Evolutionary conservation across 1,140 invertebrate genomes (phyloP), one percentile per base, ranked within the genome.

Genomic region (Heliothis subflexa): DNA sequence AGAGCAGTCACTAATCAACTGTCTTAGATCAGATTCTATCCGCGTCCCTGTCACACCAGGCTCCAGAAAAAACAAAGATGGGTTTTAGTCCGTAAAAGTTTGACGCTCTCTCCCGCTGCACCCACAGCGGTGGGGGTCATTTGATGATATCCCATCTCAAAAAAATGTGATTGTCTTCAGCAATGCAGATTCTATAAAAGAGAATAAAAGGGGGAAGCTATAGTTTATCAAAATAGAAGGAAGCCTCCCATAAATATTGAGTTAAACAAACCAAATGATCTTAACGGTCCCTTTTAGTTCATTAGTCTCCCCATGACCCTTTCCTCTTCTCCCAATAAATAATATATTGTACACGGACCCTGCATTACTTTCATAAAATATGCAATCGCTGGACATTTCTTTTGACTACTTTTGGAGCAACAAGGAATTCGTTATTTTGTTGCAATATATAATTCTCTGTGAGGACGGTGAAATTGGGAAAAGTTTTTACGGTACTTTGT

Each of bases 281-380:
- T 64, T 18, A 40, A 47, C 61, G 16, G 45, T 40, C 61, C 61
- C 16, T 14, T 28, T n/a, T 25, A 25, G 11, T 64, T 47, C 61
- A 64, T 62, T 62, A 62, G 59, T 40, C 59, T n/a, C 59, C 59
- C 59, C 25, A 33, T 62, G 59, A 62, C 59, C 59, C 59, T 40
- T 45, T n/a, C 59, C 59, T 45, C 21, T 25, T 40, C 33, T 40
- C 55, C 4, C 40, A 16, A 64, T 64, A 64, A 64, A 64, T 64
- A 64, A 64, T 64, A 64, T 10, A 64, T 47, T 47, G 12, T 16
- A 18, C 40, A 47, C 61, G n/a, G 61, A 45, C 28, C 40, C 61
- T 45, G 61, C 61, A 64, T 64, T 16, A 64, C 40, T 40, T 11
- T 64, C 61, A 14, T 64, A 18, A 64, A 64, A 64, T 33, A 64